Conservation (phyloP, 2,888 invertebrate species). For the Nesidiocoris tenuis region DNA sequence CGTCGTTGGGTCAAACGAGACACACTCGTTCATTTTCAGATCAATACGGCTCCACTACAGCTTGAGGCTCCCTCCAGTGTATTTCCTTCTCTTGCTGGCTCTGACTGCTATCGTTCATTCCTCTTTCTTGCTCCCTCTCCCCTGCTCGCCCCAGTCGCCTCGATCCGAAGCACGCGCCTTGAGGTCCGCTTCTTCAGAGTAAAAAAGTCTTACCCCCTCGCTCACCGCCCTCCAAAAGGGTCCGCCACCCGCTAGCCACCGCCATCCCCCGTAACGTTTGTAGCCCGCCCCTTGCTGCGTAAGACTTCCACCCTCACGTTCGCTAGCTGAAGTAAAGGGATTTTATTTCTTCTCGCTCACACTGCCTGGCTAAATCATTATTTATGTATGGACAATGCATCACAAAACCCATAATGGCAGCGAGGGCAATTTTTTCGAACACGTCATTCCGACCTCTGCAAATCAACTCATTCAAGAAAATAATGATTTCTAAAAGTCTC, state of each 20-base stretch:
- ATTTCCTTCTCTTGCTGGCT: background rate
- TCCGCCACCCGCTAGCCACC: background rate
- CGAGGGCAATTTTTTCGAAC: too few relatives aligned
- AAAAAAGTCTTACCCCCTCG: conserved; percentile 14
- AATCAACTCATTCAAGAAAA: too few relatives aligned
- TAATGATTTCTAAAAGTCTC: too few relatives aligned
- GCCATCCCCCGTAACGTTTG: background rate
- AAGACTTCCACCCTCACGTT: background rate
- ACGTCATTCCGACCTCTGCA: too few relatives aligned
- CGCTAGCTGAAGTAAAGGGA: too few relatives aligned
- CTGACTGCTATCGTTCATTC: too few relatives aligned
- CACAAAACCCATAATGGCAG: too few relatives aligned
- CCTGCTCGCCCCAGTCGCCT: conserved; percentile 9
- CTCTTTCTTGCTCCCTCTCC: background rate
- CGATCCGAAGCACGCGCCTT: conserved; percentile 25
- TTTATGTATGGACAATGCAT: too few relatives aligned
- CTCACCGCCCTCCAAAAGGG: too few relatives aligned
- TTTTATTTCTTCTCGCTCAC: too few relatives aligned
- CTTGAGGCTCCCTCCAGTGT: background rate
- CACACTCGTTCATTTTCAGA: conserved; percentile 8
- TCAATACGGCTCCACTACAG: conserved; percentile 13
- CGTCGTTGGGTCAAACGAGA: background rate
- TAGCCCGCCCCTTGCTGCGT: background rate
- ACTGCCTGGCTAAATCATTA: too few relatives aligned
- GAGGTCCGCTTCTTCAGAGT: conserved; percentile 10